phyloP scores from a whole-genome alignment of 1,140 invertebrate genomes.

The Rhopalosiphum padi region DNA sequence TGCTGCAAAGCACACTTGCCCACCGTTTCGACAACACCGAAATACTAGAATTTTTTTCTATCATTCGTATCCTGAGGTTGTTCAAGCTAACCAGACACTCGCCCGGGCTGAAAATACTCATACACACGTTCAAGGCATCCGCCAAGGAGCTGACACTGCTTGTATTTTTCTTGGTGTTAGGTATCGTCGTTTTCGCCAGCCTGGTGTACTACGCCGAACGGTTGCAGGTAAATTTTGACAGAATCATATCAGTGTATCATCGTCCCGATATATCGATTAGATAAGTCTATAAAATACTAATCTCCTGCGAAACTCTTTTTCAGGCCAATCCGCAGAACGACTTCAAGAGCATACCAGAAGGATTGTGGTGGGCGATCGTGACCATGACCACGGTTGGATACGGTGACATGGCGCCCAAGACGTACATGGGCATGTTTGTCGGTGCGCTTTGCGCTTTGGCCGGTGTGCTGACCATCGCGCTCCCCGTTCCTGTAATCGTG shows the following conservation, averaged over 20 bases:
- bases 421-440: constrained; percentile 95
- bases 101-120: constrained; percentile 96
- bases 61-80: constrained; percentile 96
- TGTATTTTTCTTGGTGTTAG: constrained; percentile 94
- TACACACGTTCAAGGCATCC: constrained; percentile 96
- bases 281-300: background rate
- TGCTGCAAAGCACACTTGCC: constrained; percentile 82
- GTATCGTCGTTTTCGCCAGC: constrained; percentile 96
- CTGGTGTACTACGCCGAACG: constrained; percentile 97
- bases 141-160: constrained; percentile 96
- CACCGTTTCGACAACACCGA: constrained; percentile 94
- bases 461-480: constrained; percentile 94
- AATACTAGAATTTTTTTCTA: constrained; percentile 98
- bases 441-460: constrained; percentile 94
- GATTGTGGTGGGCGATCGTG: constrained; percentile 97
- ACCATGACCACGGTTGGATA: constrained; percentile 99
- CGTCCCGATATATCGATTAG: background rate
- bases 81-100: constrained; percentile 98
- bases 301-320: constrained; percentile 62
- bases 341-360: constrained; percentile 94
- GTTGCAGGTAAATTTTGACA: constrained; percentile 64
- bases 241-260: background rate
- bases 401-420: constrained; percentile 95
- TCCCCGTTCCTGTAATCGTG: constrained; percentile 97
- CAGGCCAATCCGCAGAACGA: constrained; percentile 85